Evolutionary conservation across 2,113 vertebrate genomes (phyloP).

Genomic region (Coregonus clupeaformis): DNA sequence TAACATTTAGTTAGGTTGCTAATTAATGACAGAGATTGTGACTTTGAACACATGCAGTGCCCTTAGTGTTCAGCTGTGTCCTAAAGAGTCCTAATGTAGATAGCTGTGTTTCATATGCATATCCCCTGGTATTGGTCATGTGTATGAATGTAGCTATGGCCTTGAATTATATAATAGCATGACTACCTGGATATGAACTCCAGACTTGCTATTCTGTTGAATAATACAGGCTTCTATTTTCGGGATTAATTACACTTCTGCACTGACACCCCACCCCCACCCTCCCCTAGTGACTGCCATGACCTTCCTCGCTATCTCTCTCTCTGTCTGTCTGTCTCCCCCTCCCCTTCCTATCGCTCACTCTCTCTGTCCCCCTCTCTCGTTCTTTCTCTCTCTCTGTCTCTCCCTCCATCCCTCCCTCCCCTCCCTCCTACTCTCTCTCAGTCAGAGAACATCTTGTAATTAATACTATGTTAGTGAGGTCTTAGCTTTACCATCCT

Average conservation of each 20-base stretch:
- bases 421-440: too few relatives aligned
- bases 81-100: not conserved
- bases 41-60: not conserved
- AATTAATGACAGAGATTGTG: slow-evolving; percentile 8
- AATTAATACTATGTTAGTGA: slow-evolving; percentile 55
- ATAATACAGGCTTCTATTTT: not conserved
- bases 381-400: not conserved
- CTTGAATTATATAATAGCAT: not conserved
- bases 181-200: not conserved
- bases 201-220: not conserved
- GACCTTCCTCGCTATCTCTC: not conserved
- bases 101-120: not conserved
- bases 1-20: not conserved
- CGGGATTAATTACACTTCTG: slow-evolving; percentile 3
- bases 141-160: not conserved
- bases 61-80: not conserved
- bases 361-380: too few relatives aligned
- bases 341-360: too few relatives aligned
- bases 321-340: not conserved
- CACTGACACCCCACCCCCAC: not conserved
- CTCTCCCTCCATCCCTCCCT: too few relatives aligned
- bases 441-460: slow-evolving; percentile 30
- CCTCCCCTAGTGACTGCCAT: not conserved
- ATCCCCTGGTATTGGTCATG: not conserved
- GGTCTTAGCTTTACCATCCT: slow-evolving; percentile 47